phyloP scores from a whole-genome alignment of 2,113 vertebrate genomes.

The Paramormyrops kingsleyae region DNA sequence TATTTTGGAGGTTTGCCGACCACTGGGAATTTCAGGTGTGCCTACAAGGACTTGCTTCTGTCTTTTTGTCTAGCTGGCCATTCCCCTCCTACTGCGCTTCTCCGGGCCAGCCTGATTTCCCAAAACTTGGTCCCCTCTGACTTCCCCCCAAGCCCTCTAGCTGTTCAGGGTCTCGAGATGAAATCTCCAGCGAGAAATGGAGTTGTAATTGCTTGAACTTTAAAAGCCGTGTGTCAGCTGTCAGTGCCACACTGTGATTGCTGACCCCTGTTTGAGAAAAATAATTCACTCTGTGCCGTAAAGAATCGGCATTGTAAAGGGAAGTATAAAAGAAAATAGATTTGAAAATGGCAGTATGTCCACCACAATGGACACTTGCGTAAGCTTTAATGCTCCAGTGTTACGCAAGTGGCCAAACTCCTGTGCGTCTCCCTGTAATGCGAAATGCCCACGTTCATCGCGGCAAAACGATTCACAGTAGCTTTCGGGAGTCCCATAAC shows the following conservation, averaged over 20 bases:
- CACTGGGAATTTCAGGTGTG: constrained; percentile 83
- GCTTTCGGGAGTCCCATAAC: not conserved
- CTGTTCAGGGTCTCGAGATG: not conserved
- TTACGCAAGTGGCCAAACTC: not conserved
- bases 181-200: not conserved
- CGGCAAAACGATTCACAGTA: not conserved
- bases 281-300: not conserved
- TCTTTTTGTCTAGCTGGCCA: not conserved
- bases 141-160: not conserved
- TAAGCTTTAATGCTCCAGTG: not conserved
- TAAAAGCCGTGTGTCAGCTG: not conserved
- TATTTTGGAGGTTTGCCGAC: constrained; percentile 92
- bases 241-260: not conserved
- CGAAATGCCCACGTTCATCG: not conserved
- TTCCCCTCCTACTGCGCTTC: not conserved
- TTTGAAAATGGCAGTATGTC: not conserved
- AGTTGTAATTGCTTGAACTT: constrained; percentile 5
- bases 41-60: not conserved
- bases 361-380: not conserved
- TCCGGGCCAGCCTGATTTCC: not conserved
- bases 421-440: not conserved
- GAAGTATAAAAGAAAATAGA: not conserved
- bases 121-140: not conserved
- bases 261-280: not conserved
- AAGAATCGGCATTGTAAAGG: not conserved